A percentile compares a stretch with the other conserved stretches of the same genome.
Conservation (phyloP, 2,797 vertebrate genomes). For the Pyrocephalus nanus region DNA sequence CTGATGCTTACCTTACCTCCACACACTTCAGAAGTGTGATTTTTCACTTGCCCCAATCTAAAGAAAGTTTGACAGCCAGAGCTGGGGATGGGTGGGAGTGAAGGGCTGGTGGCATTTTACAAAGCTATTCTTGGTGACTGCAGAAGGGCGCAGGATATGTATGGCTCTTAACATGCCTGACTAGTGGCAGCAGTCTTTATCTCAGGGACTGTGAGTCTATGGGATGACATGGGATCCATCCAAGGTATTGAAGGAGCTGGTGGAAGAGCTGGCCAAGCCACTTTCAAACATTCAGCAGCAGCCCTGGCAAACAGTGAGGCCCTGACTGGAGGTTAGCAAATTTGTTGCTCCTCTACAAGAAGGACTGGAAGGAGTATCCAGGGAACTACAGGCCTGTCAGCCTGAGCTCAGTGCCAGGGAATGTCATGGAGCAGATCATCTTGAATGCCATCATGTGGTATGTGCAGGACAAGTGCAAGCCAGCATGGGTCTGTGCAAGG, state of each 20-base stretch:
- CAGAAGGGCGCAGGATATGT: not conserved
- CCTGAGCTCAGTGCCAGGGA: not conserved
- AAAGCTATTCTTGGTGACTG: not conserved
- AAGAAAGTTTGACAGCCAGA: not conserved
- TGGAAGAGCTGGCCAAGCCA: not conserved
- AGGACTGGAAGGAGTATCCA: not conserved
- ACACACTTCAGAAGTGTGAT: not conserved
- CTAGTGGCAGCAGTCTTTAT: not conserved
- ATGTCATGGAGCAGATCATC: not conserved
- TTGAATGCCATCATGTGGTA: not conserved
- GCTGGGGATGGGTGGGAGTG: fast-evolving
- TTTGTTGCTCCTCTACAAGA: not conserved
- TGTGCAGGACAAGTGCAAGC: not conserved
- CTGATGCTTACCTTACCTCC: not conserved
- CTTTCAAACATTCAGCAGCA: not conserved
- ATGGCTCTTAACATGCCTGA: not conserved
- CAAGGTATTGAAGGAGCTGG: not conserved
- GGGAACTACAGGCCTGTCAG: not conserved
- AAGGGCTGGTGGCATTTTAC: not conserved
- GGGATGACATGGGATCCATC: not conserved
- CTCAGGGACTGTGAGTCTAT: not conserved
- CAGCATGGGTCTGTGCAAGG: not conserved
- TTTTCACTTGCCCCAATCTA: not conserved
- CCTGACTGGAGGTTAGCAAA: not conserved
- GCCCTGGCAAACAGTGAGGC: not conserved